Evolutionary conservation across 2,888 invertebrate genomes (phyloP).

Genomic region (Plagodis pulveraria): DNA sequence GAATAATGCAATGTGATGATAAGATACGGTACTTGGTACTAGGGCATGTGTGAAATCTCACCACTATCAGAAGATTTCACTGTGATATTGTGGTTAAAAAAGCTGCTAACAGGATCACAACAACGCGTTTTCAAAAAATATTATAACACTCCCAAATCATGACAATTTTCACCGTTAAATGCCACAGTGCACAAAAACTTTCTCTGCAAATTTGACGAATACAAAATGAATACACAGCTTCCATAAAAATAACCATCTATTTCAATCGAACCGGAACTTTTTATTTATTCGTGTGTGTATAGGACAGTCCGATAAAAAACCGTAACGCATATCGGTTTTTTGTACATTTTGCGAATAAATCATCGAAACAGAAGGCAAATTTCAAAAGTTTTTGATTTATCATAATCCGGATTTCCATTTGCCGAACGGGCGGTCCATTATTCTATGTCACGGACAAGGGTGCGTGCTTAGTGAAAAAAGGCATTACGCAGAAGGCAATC

Average conservation of each 20-base stretch:
- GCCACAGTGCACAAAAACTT: no score
- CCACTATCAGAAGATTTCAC: no score
- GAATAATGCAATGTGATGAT: no score
- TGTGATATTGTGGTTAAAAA: no score
- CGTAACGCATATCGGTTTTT: conserved; percentile 60
- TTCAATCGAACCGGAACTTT: conserved; percentile 31
- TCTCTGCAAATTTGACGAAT: no score
- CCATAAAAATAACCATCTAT: conserved; percentile 35
- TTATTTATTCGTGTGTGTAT: conserved; percentile 33
- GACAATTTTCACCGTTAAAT: no score
- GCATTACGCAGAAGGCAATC: conserved; percentile 33
- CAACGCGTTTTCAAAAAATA: no score
- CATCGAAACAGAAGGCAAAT: conserved; percentile 74
- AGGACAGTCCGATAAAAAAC: conserved; percentile 51
- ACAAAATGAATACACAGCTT: conserved; percentile 12
- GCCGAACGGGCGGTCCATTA: conserved; percentile 78
- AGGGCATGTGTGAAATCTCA: no score
- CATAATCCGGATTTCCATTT: conserved; percentile 82
- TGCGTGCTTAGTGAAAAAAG: conserved; percentile 73
- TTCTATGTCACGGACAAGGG: conserved; percentile 79
- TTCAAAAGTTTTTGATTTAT: conserved; percentile 83
- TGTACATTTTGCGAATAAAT: conserved; percentile 74
- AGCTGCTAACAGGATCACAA: no score
- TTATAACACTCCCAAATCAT: no score
- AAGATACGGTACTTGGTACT: no score